These are phyloP conservation scores for Myrmophylax atrothorax DNA, from an alignment of 2,113 vertebrate genomes.

Conservation along the genomic window DNA sequence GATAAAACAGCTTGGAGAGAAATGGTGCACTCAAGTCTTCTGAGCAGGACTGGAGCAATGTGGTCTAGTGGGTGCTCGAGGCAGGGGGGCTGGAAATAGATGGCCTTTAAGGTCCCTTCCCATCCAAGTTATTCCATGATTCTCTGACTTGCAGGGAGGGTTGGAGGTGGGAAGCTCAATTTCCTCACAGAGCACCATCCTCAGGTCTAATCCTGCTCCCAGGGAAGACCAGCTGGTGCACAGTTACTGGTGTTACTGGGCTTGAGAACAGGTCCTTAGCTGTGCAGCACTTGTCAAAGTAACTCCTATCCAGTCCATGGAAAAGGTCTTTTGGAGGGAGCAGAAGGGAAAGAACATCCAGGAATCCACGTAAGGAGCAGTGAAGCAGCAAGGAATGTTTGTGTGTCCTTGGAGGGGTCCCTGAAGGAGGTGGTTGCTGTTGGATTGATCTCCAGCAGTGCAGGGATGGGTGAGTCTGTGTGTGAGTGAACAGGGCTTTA, in stretches of 20 bases:
- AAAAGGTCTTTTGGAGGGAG: not conserved
- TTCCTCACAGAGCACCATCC: fast-evolving
- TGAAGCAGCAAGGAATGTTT: not conserved
- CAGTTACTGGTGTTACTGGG: not conserved
- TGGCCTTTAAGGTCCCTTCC: not conserved
- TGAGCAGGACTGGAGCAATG: not conserved
- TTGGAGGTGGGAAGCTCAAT: not conserved
- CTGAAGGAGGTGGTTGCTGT: fast-evolving
- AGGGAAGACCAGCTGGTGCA: not conserved
- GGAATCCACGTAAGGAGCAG: not conserved
- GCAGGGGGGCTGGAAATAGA: not conserved
- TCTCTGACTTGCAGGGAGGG: not conserved
- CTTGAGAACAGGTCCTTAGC: not conserved
- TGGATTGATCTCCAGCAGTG: not conserved
- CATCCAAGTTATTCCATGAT: not conserved
- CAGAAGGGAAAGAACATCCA: not conserved
- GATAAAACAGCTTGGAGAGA: not conserved
- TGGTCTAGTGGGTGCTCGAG: too few relatives aligned
- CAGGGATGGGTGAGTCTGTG: too few relatives aligned
- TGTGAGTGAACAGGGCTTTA: not conserved
- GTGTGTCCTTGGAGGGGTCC: not conserved
- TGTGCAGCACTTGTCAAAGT: not conserved
- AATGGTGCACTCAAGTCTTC: not conserved
- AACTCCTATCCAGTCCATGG: not conserved
- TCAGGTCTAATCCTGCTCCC: not conserved